phyloP scores from a whole-genome alignment of 2,113 vertebrate species.

The Apteryx mantelli region DNA sequence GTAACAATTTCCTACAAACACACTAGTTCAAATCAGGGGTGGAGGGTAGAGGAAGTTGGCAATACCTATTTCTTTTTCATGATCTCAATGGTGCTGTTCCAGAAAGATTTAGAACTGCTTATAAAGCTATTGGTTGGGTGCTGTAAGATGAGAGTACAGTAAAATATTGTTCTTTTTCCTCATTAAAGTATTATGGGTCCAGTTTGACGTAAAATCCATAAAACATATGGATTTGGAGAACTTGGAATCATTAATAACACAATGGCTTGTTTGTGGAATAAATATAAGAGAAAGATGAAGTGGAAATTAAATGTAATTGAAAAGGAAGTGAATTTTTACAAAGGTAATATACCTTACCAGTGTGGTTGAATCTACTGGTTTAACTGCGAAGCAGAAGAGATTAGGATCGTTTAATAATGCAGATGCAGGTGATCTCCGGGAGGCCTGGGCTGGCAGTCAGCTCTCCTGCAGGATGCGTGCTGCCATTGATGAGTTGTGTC shows the following conservation, averaged over 20 bases:
- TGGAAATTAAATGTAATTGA: constrained; percentile 39
- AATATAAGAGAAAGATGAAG: constrained; percentile 27
- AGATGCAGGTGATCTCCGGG: not conserved
- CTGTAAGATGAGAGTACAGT: constrained; percentile 4
- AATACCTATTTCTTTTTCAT: constrained; percentile 5
- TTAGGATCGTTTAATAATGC: not conserved
- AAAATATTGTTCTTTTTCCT: constrained; percentile 52
- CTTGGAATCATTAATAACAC: constrained; percentile 31
- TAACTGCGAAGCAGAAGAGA: not conserved
- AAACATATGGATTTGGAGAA: constrained; percentile 43
- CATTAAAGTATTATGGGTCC: constrained; percentile 57
- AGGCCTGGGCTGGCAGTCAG: no score
- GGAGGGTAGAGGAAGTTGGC: not conserved
- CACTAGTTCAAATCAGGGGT: not conserved
- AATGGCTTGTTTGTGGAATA: constrained; percentile 50
- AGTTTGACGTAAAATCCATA: constrained; percentile 58
- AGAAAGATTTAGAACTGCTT: constrained; percentile 32
- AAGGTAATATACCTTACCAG: not conserved
- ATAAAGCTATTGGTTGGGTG: not conserved
- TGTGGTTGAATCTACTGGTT: not conserved
- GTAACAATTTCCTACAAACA: not conserved
- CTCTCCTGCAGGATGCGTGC: no score
- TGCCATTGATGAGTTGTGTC: no score
- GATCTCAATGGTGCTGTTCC: constrained; percentile 8
- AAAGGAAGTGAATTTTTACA: constrained; percentile 27